Base-by-base conservation (phyloP, 2,888 invertebrate genomes). In the Theodoxus fluviatilis region DNA sequence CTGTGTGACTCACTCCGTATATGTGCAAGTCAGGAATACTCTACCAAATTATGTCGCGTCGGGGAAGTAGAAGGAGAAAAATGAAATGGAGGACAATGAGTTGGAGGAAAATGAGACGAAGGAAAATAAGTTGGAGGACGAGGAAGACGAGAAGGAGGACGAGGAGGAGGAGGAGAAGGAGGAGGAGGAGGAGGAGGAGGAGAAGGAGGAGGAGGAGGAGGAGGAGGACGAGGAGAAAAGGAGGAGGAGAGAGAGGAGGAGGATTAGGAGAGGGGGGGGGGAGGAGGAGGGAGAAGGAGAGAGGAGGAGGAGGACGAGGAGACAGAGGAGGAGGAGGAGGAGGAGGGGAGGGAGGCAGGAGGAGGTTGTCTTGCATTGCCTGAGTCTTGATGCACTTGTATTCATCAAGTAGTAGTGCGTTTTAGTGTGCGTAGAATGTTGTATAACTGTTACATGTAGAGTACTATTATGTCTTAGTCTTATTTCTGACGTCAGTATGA, bases 251-350 rank as follows among this genome's bases (percentile, higher is more conserved):
- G 47, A 38, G 35, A 35, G 61, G 37, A 33, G 43, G 35, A 52
- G 9, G 28, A 49, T 49, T 33, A 28, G 35, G 52, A 67, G 52
- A 67, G 22, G n/a, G 28, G 33, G 31, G 52, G 35, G 33, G 52
- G 33, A 35, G 33, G 28, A 25, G 28, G 33, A 52, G 52, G 28
- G 35, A 28, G 52, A 52, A 52, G 35, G 43, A 33, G 25, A 28
- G 31, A 43, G 49, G 37, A 52, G 37, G 69, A n/a, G 59, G 25
- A 37, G n/a, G 52, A 64, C 22, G n/a, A 33, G 33, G 64, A 33
- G 47, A 31, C 18, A 52, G 57, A 33, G 37, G 25, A 47, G 38
- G 63, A 22, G 47, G 25, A 40, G 15, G 22, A 43, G 47, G 38
- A 25, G 25, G 28, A 25, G 22, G 43, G 31, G 28, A 31, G 31